Base-by-base conservation (phyloP, 2,888 invertebrate species). In the Caenorhabditis virilis region DNA sequence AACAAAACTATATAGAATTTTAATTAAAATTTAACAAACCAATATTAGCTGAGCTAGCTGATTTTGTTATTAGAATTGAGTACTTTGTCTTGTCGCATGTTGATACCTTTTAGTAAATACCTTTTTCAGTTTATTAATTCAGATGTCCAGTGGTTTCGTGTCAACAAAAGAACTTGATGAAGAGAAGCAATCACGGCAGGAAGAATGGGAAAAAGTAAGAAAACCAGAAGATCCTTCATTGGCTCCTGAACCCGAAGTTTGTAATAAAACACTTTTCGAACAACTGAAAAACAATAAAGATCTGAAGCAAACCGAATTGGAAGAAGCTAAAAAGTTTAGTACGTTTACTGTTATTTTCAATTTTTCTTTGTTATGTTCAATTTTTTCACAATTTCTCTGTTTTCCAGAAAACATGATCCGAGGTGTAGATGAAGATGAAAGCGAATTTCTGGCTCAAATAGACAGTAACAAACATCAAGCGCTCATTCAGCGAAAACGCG, bases 301-400 rank as follows among this genome's bases (percentile, higher is more conserved):
- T 76, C 91, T 91, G 84, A 91, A 91, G 79, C 92, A 97, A 73
- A 88, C 91, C 20, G 97, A 97, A 85, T 92, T 90, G 87, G 95
- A 95, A 84, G 97, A 97, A 83, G 90, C 93, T 2, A 92, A 92
- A 81, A 92, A 91, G 86, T 87, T 95, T n/a, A 95, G 95, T 95
- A 86, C 87, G 89, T 86, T n/a, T 7, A 23, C 4, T 13, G 16
- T 11, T 4, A 36, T 5, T 36, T 47, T 30, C 4, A 36, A 6
- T 47, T 33, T 33, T 20, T 13, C n/a, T 39, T 27, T 20, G 16
- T 30, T 5, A 18, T 30, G 9, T n/a, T 50, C 58, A 38, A 13
- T 5, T 9, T 15, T 2, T 20, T 38, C 18, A 18, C 43, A 33
- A n/a, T 20, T 22, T 16, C 25, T 50, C 11, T 38, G 52, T 25